Evolutionary conservation across 2,113 vertebrate genomes (phyloP).

Genomic region (Onychostoma macrolepis): DNA sequence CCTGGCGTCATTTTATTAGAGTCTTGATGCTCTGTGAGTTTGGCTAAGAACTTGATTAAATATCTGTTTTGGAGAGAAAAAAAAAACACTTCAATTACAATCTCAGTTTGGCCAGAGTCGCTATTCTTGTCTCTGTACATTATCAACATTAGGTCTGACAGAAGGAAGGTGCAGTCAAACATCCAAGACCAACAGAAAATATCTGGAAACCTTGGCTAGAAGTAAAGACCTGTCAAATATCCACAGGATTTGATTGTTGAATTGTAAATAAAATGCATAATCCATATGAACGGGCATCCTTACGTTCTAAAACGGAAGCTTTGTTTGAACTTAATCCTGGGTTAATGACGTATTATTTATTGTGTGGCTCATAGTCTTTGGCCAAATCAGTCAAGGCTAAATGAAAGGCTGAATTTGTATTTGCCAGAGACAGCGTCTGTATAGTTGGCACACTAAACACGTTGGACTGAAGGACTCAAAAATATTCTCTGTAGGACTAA

Average conservation of each 20-base stretch:
- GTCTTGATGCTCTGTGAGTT: slow-evolving; percentile 93
- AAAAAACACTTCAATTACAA: not conserved
- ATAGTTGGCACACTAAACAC: not conserved
- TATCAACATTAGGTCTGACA: slow-evolving; percentile 37
- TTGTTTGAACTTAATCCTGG: not conserved
- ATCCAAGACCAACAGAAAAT: not conserved
- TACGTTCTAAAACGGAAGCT: not conserved
- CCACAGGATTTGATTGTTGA: not conserved
- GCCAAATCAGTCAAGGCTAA: not conserved
- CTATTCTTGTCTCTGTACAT: slow-evolving; percentile 1
- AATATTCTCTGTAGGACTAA: slow-evolving; percentile 19
- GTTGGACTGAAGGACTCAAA: not conserved
- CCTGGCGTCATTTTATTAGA: slow-evolving; percentile 96
- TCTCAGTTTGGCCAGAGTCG: not conserved
- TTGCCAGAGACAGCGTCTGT: not conserved
- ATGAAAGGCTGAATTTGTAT: not conserved
- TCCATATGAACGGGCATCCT: not conserved
- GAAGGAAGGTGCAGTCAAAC: slow-evolving; percentile 16
- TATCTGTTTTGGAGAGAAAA: slow-evolving; percentile 78
- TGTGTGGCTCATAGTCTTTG: not conserved
- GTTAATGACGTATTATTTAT: not conserved
- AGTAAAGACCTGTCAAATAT: not conserved
- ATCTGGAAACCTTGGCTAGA: not conserved
- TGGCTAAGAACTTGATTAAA: slow-evolving; percentile 94
- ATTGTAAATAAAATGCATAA: not conserved